phyloP scores from a whole-genome alignment of 2,113 vertebrate species.

The Otocyon megalotis region DNA sequence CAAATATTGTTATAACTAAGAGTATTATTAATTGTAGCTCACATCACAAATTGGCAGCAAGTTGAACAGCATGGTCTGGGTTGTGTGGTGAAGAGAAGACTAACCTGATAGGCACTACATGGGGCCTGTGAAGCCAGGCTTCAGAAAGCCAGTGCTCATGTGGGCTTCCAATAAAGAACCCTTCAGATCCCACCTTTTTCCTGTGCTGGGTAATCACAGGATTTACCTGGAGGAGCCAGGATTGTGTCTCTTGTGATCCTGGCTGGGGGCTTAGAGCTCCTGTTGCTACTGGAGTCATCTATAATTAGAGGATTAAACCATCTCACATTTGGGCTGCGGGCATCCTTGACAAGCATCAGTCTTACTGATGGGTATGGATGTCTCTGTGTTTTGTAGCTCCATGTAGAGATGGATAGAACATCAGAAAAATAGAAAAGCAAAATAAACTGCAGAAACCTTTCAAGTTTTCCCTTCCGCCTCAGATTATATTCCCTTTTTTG shows the following conservation, averaged over 20 bases:
- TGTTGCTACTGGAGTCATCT: conserved; percentile 73
- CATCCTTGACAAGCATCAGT: conserved; percentile 70
- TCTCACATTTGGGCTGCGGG: conserved; percentile 71
- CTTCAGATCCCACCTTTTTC: conserved; percentile 66
- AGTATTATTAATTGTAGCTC: background rate
- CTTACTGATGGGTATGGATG: background rate
- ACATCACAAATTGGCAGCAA: background rate
- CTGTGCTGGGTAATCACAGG: conserved; percentile 74
- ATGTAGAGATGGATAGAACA: conserved; percentile 26
- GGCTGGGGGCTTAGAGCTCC: conserved; percentile 68
- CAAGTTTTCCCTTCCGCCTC: conserved; percentile 51
- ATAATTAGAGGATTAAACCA: conserved; percentile 82
- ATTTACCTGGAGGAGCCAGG: conserved; percentile 81
- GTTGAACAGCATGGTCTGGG: background rate
- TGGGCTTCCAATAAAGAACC: conserved; percentile 69
- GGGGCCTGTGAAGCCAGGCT: conserved; percentile 48
- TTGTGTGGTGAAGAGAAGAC: background rate
- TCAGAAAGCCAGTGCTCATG: conserved; percentile 64
- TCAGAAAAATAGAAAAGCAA: conserved; percentile 57
- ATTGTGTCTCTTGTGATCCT: conserved; percentile 80
- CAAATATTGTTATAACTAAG: background rate
- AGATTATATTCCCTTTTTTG: conserved; percentile 30
- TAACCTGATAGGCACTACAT: background rate
- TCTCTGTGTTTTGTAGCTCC: conserved; percentile 57
- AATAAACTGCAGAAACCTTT: conserved; percentile 63